Evolutionary conservation across 2,113 vertebrate genomes (phyloP).

Genomic region (Platysteira castanea): DNA sequence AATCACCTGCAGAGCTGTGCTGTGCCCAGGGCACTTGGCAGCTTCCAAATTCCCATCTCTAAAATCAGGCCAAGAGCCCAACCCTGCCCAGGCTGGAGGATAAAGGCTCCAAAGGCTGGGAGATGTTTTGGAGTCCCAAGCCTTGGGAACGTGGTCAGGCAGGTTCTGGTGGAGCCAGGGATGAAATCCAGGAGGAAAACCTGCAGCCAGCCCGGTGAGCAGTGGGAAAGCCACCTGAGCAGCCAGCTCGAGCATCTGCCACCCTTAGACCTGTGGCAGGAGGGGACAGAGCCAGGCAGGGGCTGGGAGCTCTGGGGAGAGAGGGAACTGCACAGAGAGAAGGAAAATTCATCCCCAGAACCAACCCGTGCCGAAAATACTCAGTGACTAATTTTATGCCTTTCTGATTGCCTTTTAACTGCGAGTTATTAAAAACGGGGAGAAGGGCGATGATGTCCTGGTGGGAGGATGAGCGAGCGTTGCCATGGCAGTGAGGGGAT

Average conservation of each 20-base stretch:
- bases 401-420: constrained; percentile 7
- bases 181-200: background rate
- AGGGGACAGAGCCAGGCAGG: background rate
- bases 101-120: background rate
- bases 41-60: background rate
- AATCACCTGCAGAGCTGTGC: background rate
- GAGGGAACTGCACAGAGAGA: background rate
- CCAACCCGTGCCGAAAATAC: background rate
- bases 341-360: background rate
- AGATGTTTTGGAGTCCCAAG: background rate
- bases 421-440: background rate
- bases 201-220: background rate
- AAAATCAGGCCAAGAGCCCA: background rate
- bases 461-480: background rate
- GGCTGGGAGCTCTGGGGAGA: background rate
- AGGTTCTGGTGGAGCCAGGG: background rate
- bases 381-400: background rate
- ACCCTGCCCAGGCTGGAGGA: background rate
- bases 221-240: background rate
- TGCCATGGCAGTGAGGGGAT: background rate
- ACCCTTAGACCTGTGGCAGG: background rate
- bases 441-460: background rate
- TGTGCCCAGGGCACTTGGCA: background rate
- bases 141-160: accelerated
- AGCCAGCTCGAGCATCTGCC: background rate